Percentiles rank a stretch among this genome's conserved stretches.
Conservation (phyloP, 2,888 invertebrate genomes). For the Ametastegia equiseti region DNA sequence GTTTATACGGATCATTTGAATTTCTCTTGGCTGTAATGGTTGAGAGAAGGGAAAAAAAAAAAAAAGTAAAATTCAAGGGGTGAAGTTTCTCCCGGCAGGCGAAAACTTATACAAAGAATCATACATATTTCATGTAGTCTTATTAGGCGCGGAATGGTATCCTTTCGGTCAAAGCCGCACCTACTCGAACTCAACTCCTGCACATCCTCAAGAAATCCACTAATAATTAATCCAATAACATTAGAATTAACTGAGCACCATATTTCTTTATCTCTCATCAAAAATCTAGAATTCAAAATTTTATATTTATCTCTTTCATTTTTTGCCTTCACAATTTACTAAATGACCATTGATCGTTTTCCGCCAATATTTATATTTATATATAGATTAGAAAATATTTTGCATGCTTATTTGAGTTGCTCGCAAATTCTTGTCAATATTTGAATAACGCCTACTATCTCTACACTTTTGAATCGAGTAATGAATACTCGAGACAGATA, state of each 20-base stretch:
- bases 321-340: neutral
- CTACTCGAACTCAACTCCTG: neutral
- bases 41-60: neutral
- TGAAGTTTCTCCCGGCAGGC: neutral
- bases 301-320: too few relatives aligned
- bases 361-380: neutral
- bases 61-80: neutral
- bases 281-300: too few relatives aligned
- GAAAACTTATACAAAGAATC: conserved; percentile 36
- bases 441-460: neutral
- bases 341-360: neutral
- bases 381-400: neutral
- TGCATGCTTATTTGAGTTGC: neutral
- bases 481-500: neutral
- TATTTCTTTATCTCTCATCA: neutral
- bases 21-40: neutral
- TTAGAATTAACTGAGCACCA: neutral
- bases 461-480: neutral
- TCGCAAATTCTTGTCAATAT: neutral
- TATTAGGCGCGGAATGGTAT: conserved; percentile 49
- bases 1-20: conserved; percentile 9
- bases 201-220: neutral
- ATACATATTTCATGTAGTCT: conserved; percentile 59
- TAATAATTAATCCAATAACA: neutral
- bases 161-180: conserved; percentile 18